Conservation (phyloP, 1,140 invertebrate genomes). For the Cyphomyrmex costatus region DNA sequence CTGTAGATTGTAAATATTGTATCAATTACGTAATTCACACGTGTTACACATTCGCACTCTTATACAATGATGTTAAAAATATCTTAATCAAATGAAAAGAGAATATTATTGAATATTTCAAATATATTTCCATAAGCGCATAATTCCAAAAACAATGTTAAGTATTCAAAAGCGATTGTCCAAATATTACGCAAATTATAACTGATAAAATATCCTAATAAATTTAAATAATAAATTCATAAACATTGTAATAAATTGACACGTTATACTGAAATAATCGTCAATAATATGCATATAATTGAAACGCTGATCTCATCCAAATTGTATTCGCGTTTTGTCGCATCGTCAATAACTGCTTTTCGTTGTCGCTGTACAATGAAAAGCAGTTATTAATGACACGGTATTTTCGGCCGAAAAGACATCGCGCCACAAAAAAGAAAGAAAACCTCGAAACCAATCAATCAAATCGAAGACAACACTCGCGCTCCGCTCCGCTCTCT, state of each 20-base stretch:
- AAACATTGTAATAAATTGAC: slow-evolving; percentile 37
- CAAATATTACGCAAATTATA: slow-evolving; percentile 42
- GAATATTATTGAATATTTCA: not conserved
- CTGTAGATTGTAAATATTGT: slow-evolving; percentile 21
- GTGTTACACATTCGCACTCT: not conserved
- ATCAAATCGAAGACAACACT: slow-evolving; percentile 64
- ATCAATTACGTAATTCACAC: slow-evolving; percentile 10
- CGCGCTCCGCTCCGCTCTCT: slow-evolving; percentile 16
- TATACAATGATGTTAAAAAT: slow-evolving; percentile 10
- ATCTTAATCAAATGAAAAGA: slow-evolving; percentile 14
- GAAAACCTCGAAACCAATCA: slow-evolving; percentile 41
- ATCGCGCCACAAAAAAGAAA: slow-evolving; percentile 9
- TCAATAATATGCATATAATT: slow-evolving; percentile 35
- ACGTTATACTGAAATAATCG: slow-evolving; percentile 17
- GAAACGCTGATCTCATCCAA: slow-evolving; percentile 11
- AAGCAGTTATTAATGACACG: not conserved
- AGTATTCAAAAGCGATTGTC: slow-evolving; percentile 10
- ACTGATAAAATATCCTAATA: slow-evolving; percentile 31
- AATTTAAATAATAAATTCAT: slow-evolving; percentile 27
- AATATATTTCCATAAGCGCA: slow-evolving; percentile 1
- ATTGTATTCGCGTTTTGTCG: slow-evolving; percentile 23
- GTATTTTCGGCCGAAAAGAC: not conserved
- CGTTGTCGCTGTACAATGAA: not conserved
- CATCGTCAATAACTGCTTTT: not conserved
- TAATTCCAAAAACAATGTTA: slow-evolving; percentile 5